Percentiles rank a stretch among this genome's conserved stretches.
These are phyloP conservation scores for Cladorhizidae sp. DNA, from an alignment of 37 sponge, comb jelly and placozoan genomes.

Conservation along the genomic window DNA sequence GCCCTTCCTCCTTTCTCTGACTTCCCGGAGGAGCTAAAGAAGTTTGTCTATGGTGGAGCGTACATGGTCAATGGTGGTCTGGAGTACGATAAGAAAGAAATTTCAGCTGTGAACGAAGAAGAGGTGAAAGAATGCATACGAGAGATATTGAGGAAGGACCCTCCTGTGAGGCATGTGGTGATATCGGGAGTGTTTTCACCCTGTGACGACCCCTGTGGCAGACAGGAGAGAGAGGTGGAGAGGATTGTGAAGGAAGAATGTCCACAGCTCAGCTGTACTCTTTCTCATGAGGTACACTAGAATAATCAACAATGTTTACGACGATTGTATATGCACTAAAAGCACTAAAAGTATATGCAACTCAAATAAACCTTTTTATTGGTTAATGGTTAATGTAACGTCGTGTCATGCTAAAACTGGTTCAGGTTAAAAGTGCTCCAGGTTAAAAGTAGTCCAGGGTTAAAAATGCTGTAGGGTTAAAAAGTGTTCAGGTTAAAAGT, in stretches of 20 bases:
- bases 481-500: too few species aligned
- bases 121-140: constrained; percentile 28
- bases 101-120: constrained; percentile 26
- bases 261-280: constrained; percentile 60
- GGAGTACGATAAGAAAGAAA: constrained; percentile 51
- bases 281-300: constrained; percentile 64
- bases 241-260: constrained; percentile 37
- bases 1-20: constrained; percentile 82
- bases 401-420: not conserved
- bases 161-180: constrained; percentile 62
- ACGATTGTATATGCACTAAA: not conserved
- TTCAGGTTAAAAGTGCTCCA: too few species aligned
- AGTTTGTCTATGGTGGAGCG: constrained; percentile 9
- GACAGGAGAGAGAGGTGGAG: constrained; percentile 59
- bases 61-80: constrained; percentile 71
- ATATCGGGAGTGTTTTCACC: constrained; percentile 82
- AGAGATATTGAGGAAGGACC: constrained; percentile 23
- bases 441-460: too few species aligned
- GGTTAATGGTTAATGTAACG: not conserved
- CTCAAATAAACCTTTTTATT: too few species aligned
- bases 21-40: constrained; percentile 62
- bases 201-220: constrained; percentile 13
- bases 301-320: not conserved
- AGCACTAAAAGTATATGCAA: too few species aligned
- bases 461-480: too few species aligned